Evolutionary conservation across 2,113 vertebrate genomes (phyloP).

Genomic region (Ctenodactylus gundi): DNA sequence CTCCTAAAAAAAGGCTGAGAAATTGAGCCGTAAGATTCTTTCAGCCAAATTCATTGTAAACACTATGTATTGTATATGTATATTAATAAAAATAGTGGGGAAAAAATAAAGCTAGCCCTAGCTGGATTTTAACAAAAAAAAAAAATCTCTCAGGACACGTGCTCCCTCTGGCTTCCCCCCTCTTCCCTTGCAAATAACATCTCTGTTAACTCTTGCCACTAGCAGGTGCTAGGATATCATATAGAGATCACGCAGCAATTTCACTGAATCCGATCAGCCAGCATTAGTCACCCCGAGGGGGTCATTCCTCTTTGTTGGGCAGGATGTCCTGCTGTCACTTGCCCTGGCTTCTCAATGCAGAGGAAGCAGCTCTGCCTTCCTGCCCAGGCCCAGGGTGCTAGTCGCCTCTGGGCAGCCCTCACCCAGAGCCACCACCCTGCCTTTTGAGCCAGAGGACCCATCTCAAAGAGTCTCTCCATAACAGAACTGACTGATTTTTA

Average conservation of each 20-base stretch:
- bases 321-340: neutral
- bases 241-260: neutral
- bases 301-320: neutral
- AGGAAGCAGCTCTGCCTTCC: neutral
- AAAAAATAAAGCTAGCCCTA: too few relatives aligned
- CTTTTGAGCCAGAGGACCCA: too few relatives aligned
- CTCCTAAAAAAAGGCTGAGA: neutral
- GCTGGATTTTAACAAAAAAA: too few relatives aligned
- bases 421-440: too few relatives aligned
- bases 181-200: constrained; percentile 11
- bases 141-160: neutral
- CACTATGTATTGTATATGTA: too few relatives aligned
- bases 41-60: too few relatives aligned
- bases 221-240: constrained; percentile 81
- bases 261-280: accelerated
- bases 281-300: neutral
- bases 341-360: neutral
- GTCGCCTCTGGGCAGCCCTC: too few relatives aligned
- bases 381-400: too few relatives aligned
- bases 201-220: constrained; percentile 77
- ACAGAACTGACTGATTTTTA: neutral
- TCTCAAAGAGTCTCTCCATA: neutral
- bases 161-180: neutral
- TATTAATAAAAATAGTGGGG: too few relatives aligned
- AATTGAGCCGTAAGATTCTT: neutral